Evolutionary conservation across 2,113 vertebrate species (phyloP), one percentile per base, ranked within the genome.

Genomic region (Nesospiza acunhae): DNA sequence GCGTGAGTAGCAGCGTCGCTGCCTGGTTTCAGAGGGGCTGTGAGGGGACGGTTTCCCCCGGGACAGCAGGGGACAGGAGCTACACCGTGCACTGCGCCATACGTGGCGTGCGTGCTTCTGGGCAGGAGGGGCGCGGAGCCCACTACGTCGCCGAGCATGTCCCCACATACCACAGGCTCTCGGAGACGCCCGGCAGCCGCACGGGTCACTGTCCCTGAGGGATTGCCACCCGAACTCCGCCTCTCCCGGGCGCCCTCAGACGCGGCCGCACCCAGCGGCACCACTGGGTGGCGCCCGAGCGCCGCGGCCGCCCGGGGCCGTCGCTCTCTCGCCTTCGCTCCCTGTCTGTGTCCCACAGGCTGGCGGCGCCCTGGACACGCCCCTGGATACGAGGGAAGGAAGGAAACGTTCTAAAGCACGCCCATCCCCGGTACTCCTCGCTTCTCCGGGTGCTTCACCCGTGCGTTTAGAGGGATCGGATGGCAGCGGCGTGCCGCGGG

Each of bases 171-270:
- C 27, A 1, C 13, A 15, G 37, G 59, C 47, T 13, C 42, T 26
- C 15, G 15, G 58, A 26, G 64, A 2, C 28, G 13, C 63, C 23
- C 4, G 3, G 30, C 6, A 23, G 39, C 9, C 31, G 1, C 63
- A 2, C 5, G 7, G 10, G 1, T 2, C 9, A 0, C 0, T 0
- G 8, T 1, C 33, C 49, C 53, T 0, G 31, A 5, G 53, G 28
- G 2, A 30, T 1, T 7, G 19, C 28, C 33, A 2, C 0, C 16
- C 1, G 2, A 0, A 23, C 39, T 6, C 39, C 26, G 15, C n/a
- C 60, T 2, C 23, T 5, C 33, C 16, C 1, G 22, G 8, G 15
- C 15, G 20, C 21, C 4, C 27, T 7, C 26, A 6, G 31, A 1
- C 24, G 22, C 5, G 47, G 24, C 31, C 12, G 24, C 3, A 4